A percentile compares a stretch with the other conserved stretches of the same genome.
Evolutionary conservation across 2,888 invertebrate species (phyloP).

Genomic region (Philopedon plagiatum): DNA sequence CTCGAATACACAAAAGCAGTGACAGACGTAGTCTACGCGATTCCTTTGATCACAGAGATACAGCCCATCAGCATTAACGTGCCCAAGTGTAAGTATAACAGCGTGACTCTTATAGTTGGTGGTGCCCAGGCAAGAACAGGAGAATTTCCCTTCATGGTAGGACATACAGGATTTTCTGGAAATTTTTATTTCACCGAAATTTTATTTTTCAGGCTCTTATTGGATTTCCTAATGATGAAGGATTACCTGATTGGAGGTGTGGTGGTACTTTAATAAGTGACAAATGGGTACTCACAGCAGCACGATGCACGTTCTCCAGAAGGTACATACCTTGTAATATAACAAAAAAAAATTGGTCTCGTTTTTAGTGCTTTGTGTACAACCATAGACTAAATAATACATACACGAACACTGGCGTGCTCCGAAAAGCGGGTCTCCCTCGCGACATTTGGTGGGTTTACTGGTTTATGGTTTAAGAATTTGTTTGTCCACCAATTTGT

Average conservation of each 20-base stretch:
- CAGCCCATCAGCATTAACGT: slow-evolving; percentile 69
- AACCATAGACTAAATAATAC: too few species aligned
- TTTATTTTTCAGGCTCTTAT: slow-evolving; percentile 64
- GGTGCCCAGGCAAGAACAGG: slow-evolving; percentile 71
- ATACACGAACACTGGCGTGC: too few species aligned
- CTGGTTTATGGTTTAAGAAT: too few species aligned
- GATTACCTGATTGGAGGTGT: slow-evolving; percentile 67
- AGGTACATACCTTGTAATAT: slow-evolving; percentile 56
- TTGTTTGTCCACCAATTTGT: too few species aligned
- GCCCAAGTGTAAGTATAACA: slow-evolving; percentile 70
- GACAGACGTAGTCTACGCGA: slow-evolving; percentile 70
- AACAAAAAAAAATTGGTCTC: background rate
- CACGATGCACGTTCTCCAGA: slow-evolving; percentile 69
- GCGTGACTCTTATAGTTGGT: slow-evolving; percentile 73
- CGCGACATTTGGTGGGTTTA: too few species aligned
- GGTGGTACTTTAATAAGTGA: slow-evolving; percentile 73
- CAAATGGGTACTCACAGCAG: slow-evolving; percentile 73
- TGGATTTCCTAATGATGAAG: slow-evolving; percentile 63
- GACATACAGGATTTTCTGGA: too few species aligned
- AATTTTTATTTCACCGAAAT: too few species aligned
- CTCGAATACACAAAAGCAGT: slow-evolving; percentile 71
- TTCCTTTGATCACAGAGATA: slow-evolving; percentile 71
- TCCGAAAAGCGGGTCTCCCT: too few species aligned
- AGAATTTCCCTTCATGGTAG: slow-evolving; percentile 78
- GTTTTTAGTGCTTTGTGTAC: too few species aligned